Conservation (phyloP, 2,113 vertebrate genomes). For the Mohoua ochrocephala region DNA sequence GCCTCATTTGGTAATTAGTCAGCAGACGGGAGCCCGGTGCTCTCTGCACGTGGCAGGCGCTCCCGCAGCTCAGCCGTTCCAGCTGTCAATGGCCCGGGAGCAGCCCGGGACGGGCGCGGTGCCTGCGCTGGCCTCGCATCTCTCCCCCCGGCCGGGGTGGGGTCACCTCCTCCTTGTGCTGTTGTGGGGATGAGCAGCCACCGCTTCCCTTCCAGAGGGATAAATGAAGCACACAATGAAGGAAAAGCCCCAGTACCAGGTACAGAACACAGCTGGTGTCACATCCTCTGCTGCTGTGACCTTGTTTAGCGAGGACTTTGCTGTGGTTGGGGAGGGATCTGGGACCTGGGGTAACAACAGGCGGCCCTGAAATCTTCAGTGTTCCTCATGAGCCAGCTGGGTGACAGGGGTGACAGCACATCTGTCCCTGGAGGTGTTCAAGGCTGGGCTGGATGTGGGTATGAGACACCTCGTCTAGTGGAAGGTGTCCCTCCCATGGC, state of each 20-base stretch:
- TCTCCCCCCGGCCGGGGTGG: fast-evolving
- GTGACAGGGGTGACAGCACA: neutral
- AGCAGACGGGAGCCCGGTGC: neutral
- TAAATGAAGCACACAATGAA: neutral
- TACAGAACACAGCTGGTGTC: neutral
- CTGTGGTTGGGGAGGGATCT: neutral
- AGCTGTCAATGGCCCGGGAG: neutral
- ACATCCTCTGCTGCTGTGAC: neutral
- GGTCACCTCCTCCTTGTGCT: fast-evolving
- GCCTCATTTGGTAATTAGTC: neutral
- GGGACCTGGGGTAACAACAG: neutral
- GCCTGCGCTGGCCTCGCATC: fast-evolving
- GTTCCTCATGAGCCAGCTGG: neutral
- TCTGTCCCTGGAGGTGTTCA: neutral
- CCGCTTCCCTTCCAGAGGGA: neutral
- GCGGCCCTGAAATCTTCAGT: neutral
- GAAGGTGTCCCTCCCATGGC: neutral
- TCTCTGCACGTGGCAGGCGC: fast-evolving
- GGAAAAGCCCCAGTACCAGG: neutral
- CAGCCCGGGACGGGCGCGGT: fast-evolving
- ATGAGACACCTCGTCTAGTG: neutral
- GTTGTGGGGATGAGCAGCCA: neutral
- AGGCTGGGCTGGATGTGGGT: neutral
- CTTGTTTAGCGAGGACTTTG: neutral
- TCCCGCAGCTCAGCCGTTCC: fast-evolving